phyloP scores from a whole-genome alignment of 1,140 invertebrate genomes.

The Drosophila nasuta region DNA sequence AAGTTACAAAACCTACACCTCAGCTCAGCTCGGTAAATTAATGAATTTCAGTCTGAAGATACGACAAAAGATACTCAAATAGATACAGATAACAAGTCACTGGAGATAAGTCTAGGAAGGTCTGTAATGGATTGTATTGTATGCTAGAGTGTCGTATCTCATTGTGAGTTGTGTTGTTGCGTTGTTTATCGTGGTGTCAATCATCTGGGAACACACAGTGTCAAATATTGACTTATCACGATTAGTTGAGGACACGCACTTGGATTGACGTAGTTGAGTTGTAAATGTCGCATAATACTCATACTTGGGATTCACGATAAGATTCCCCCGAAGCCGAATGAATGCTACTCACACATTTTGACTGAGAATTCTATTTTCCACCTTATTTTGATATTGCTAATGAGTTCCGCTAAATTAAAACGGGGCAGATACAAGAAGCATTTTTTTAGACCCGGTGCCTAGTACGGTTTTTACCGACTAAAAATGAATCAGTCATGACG shows the following conservation, averaged over 20 bases:
- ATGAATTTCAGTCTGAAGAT: neutral
- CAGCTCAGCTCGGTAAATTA: neutral
- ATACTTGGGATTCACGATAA: conserved; percentile 16
- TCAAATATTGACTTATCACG: conserved; percentile 45
- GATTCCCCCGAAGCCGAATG: conserved; percentile 3
- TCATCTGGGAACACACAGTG: conserved; percentile 10
- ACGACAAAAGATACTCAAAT: neutral
- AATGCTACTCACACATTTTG: conserved; percentile 9
- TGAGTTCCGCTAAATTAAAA: conserved; percentile 7
- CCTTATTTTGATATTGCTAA: conserved; percentile 13
- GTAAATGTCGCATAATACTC: conserved; percentile 25
- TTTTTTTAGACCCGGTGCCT: neutral
- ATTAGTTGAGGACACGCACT: conserved; percentile 12
- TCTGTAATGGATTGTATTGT: conserved; percentile 2
- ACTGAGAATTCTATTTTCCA: neutral
- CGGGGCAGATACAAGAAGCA: neutral
- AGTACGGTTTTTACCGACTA: neutral
- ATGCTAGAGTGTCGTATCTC: neutral
- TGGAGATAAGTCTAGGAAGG: conserved; percentile 10
- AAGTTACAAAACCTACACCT: too few relatives aligned
- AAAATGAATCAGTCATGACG: conserved; percentile 44
- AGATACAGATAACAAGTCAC: too few relatives aligned
- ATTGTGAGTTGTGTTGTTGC: too few relatives aligned
- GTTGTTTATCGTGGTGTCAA: conserved; percentile 14
- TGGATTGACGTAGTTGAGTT: conserved; percentile 16